phyloP scores from a whole-genome alignment of 2,113 vertebrate species.

The Acanthochromis polyacanthus region DNA sequence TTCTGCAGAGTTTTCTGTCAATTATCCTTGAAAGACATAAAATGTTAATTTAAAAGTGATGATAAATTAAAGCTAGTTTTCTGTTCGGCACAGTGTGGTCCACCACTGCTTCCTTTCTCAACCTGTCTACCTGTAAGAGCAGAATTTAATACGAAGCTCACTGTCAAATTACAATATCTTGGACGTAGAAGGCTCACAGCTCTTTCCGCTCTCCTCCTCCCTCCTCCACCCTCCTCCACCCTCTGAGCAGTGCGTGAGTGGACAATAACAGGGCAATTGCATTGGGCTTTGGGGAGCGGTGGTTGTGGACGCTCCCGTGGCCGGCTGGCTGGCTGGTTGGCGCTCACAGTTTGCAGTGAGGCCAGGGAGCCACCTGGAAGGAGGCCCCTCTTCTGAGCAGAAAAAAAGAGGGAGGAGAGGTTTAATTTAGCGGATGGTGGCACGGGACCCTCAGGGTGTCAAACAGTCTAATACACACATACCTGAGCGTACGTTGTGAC shows the following conservation, averaged over 20 bases:
- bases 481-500: conserved; percentile 51
- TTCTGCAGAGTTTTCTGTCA: neutral
- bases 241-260: conserved; percentile 79
- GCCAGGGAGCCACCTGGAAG: conserved; percentile 39
- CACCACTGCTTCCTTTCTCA: neutral
- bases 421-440: conserved; percentile 82
- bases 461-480: conserved; percentile 47
- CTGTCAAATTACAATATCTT: conserved; percentile 62
- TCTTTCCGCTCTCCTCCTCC: conserved; percentile 14
- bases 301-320: conserved; percentile 63
- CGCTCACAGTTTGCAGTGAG: conserved; percentile 51
- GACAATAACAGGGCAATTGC: conserved; percentile 88
- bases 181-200: conserved; percentile 50
- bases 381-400: conserved; percentile 34
- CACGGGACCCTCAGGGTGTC: conserved; percentile 66
- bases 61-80: conserved; percentile 12
- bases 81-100: neutral
- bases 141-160: conserved; percentile 54
- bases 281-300: conserved; percentile 83
- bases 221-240: conserved; percentile 31
- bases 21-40: conserved; percentile 29
- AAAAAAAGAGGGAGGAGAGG: conserved; percentile 52
- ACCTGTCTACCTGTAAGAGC: conserved; percentile 8
- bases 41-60: conserved; percentile 44
- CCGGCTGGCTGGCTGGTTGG: conserved; percentile 51